Evolutionary conservation across 2,888 invertebrate genomes (phyloP).

Genomic region (Zhengitettix transpicula): DNA sequence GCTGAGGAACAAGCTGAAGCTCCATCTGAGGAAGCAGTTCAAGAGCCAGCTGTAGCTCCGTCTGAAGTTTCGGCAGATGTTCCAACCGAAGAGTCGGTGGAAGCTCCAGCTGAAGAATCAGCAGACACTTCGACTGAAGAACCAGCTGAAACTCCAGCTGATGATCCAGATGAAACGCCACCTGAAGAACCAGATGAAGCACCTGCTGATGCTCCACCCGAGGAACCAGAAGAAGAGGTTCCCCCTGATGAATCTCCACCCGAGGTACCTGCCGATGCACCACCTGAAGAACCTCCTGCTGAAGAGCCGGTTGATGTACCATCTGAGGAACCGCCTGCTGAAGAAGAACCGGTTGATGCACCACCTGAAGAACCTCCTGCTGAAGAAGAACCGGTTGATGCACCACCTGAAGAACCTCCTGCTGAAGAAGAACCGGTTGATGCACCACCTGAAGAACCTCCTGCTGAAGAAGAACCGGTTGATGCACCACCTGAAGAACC

Average conservation of each 20-base stretch:
- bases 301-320: neutral
- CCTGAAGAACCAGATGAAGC: neutral
- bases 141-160: constrained; percentile 12
- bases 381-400: neutral
- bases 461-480: neutral
- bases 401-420: neutral
- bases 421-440: neutral
- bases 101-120: neutral
- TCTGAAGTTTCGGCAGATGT: constrained; percentile 8
- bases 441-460: neutral
- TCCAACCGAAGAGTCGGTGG: neutral
- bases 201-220: constrained; percentile 6
- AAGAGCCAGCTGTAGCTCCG: constrained; percentile 3
- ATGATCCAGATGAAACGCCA: constrained; percentile 2
- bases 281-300: neutral
- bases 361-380: neutral
- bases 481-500: too few species aligned
- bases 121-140: constrained; percentile 10
- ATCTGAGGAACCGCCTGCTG: neutral
- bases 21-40: constrained; percentile 3
- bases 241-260: neutral
- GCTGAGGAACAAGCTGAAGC: constrained; percentile 6
- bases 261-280: neutral
- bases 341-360: too few species aligned
- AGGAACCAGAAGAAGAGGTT: neutral